Evolutionary conservation across 92 coral and sea anemone genomes (phyloP).

Genomic region (Porites lobata): DNA sequence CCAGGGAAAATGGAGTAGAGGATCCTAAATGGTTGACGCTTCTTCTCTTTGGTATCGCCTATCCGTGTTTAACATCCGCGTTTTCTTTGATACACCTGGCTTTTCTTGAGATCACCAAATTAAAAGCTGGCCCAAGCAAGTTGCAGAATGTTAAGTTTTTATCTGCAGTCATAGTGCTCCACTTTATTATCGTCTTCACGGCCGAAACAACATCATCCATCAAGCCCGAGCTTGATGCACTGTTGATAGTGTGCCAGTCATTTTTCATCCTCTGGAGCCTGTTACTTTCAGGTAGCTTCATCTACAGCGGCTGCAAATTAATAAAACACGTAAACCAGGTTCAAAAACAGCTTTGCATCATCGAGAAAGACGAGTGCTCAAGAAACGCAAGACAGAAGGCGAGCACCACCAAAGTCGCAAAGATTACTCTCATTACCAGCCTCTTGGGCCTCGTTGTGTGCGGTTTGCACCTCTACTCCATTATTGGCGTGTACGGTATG

Average conservation of each 20-base stretch:
- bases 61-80: constrained; percentile 88
- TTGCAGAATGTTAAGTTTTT: constrained; percentile 76
- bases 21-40: constrained; percentile 46
- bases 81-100: constrained; percentile 86
- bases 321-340: constrained; percentile 37
- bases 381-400: background rate
- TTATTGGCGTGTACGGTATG: constrained; percentile 83
- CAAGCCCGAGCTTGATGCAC: constrained; percentile 61
- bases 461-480: constrained; percentile 82
- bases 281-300: constrained; percentile 73
- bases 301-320: constrained; percentile 86
- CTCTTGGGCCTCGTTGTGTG: constrained; percentile 74
- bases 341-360: constrained; percentile 14
- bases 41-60: constrained; percentile 81
- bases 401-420: constrained; percentile 73
- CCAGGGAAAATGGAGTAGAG: constrained; percentile 76
- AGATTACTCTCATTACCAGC: constrained; percentile 78
- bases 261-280: constrained; percentile 89
- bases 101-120: constrained; percentile 86
- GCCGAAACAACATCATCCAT: constrained; percentile 70
- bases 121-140: constrained; percentile 50
- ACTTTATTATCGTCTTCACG: constrained; percentile 73
- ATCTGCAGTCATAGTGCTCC: constrained; percentile 67
- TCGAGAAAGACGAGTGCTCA: constrained; percentile 1
- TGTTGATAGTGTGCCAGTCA: constrained; percentile 86